These are phyloP conservation scores for Zootoca vivipara DNA, from an alignment of 2,113 vertebrate genomes.

Conservation along the genomic window DNA sequence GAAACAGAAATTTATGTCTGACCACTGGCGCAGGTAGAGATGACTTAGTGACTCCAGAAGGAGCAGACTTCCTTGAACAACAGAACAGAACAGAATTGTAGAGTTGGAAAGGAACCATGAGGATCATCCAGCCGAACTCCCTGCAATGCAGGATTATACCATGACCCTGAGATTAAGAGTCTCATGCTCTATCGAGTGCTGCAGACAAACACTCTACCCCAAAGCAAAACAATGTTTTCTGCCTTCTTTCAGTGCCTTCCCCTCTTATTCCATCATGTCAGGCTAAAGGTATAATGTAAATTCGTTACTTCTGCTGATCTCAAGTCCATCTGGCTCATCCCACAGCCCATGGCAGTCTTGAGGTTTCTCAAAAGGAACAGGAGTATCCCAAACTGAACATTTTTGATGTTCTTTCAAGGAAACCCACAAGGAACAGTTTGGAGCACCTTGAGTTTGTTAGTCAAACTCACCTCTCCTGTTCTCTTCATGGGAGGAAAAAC, in stretches of 20 bases:
- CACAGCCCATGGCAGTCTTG: not conserved
- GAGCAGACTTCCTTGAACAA: too few species aligned
- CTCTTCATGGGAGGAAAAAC: not conserved
- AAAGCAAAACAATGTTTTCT: not conserved
- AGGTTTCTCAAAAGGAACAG: not conserved
- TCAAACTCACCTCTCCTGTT: not conserved
- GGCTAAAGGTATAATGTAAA: not conserved
- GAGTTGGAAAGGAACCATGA: too few species aligned
- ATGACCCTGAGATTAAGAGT: too few species aligned
- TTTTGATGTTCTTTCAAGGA: not conserved
- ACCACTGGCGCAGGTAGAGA: too few species aligned
- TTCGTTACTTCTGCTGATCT: not conserved
- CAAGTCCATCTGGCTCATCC: not conserved
- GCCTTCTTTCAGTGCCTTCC: not conserved
- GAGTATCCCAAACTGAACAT: not conserved
- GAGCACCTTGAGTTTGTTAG: not conserved
- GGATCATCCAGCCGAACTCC: too few species aligned
- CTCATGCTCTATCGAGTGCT: too few species aligned
- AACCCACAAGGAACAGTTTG: not conserved
- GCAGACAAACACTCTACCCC: not conserved
- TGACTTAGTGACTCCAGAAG: too few species aligned
- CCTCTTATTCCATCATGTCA: accelerated
- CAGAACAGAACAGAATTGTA: too few species aligned
- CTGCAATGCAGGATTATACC: too few species aligned
- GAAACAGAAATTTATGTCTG: too few species aligned